Evolutionary conservation across 2,113 vertebrate species (phyloP), one percentile per base, ranked within the genome.

Genomic region (Oreochromis niloticus): DNA sequence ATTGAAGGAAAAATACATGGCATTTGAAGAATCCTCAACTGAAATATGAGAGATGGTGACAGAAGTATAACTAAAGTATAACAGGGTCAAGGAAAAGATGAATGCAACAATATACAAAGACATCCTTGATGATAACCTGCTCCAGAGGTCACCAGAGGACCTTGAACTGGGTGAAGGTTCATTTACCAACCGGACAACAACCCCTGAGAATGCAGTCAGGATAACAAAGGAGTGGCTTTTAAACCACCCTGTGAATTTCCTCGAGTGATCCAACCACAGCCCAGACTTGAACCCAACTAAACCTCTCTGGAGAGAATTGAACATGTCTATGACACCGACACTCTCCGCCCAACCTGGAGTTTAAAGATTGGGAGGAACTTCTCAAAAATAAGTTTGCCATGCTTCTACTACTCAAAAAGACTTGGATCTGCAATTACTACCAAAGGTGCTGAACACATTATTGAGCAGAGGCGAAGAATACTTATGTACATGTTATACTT

Each of bases 151-250:
- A 34, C 59, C 17, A 36, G 32, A n/a, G 61, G 61, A 36, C 32
- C 61, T 66, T 34, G 6, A 36, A 39, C 36, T 36, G 0, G 32
- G 61, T 66, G 61, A 66, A 66, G 32, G 32, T 39, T 39, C 10
- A 39, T 66, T 66, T 66, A n/a, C 10, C 2, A 5, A n/a, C 19
- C 0, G 10, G 19, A 39, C 10, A 66, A 39, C 61, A 66, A 34
- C 61, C 61, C 0, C 19, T 66, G 34, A 66, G 0, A 39, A 39
- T 34, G 39, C 34, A 66, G 19, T 39, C 34, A 39, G 61, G 32
- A 66, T 66, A 66, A 66, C 61, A 66, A 66, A 66, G 17, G 32
- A 39, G 10, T 66, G 17, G 32, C 61, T 66, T n/a, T 66, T n/a
- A 66, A 66, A 32, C 3, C 32, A 66, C 32, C 16, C 10, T 66